Base-by-base conservation (phyloP, 2,797 vertebrate genomes). In the Ctenopoma multispine region DNA sequence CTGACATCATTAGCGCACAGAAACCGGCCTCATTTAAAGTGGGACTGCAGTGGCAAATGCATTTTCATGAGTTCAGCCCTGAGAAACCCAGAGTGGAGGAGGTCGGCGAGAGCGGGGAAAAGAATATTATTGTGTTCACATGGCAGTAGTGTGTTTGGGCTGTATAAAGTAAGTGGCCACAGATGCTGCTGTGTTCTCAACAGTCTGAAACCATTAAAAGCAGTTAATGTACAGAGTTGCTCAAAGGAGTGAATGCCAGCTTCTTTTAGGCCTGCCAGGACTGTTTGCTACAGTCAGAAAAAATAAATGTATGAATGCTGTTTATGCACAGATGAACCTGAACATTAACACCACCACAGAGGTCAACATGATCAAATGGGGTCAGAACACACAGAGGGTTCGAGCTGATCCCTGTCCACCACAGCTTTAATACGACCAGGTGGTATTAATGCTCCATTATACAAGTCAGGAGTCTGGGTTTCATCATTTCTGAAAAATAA, bases 1-100 rank as follows among this genome's bases (percentile, higher is more conserved):
- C 46, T 65, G 62, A 53, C 57, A 29, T 67, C 48, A 66, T 79
- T 63, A 77, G 14, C 67, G 61, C 34, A 20, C 14, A 63, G 48
- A 40, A 36, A 60, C 49, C 24, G 20, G 40, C 27, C 44, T 5
- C 7, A 68, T 72, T 63, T 59, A 21, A 78, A 82, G 40, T 47
- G 65, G 59, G 73, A 49, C 60, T 56, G 61, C 54, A 21, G 50
- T 3, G 4, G 27, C 54, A 31, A 64, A 64, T 12, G 31, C 27
- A 68, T 24, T 38, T 27, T 55, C 54, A 40, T 23, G n/a, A 63
- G 59, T 23, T 48, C 34, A 29, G 12, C 24, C 23, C 38, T 51
- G 41, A 24, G 36, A 15, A 41, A 17, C 40, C 51, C 7, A 4
- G 51, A 14, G 46, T 14, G 18, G 24, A 63, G 20, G 50, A 67